Base-by-base conservation (phyloP, 2,888 invertebrate species). In the Caradrina clavipalpis region DNA sequence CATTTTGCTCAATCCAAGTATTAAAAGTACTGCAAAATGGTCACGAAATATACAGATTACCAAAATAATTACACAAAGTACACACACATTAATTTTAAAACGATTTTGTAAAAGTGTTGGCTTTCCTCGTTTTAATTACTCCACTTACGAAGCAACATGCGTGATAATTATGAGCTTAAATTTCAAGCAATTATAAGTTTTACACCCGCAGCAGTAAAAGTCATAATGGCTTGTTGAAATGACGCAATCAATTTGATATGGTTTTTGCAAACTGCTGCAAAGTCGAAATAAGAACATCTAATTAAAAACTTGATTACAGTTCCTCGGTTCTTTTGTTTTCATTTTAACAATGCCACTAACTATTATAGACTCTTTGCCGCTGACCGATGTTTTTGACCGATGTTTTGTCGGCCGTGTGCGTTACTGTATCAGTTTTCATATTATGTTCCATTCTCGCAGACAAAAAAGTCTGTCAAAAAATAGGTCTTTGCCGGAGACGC, bases 181-280 rank as follows among this genome's bases (percentile, higher is more conserved):
- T 39, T 69, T 22, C 8, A 60, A 56, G 73, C 72, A 57, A 77
- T 71, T 61, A 71, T 57, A 73, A 49, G 22, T 61, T 60, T 35
- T 42, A 54, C 49, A 26, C 1, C 15, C 11, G 19, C 13, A 56
- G 22, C 21, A 4, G 31, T 56, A 49, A 49, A 53, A 71, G 13
- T 42, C n/a, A 35, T 70, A 19, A 70, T 47, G 13, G 19, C 31
- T 71, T 57, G 22, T 50, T 15, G 22, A 55, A 49, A 19, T 47
- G 22, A 53, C 31, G 39, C 4, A 51, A 55, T 31, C 2, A 17
- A 26, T 42, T 49, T 15, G n/a, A 50, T 50, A 19, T 22, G 13
- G 58, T 54, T 6, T 54, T 6, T 15, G n/a, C 21, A 2, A 22
- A 17, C 45, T 39, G 45, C 17, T 45, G 22, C 22, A 10, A 15